Evolutionary conservation across 2,113 vertebrate genomes (phyloP).

Genomic region (Pogona vitticeps): DNA sequence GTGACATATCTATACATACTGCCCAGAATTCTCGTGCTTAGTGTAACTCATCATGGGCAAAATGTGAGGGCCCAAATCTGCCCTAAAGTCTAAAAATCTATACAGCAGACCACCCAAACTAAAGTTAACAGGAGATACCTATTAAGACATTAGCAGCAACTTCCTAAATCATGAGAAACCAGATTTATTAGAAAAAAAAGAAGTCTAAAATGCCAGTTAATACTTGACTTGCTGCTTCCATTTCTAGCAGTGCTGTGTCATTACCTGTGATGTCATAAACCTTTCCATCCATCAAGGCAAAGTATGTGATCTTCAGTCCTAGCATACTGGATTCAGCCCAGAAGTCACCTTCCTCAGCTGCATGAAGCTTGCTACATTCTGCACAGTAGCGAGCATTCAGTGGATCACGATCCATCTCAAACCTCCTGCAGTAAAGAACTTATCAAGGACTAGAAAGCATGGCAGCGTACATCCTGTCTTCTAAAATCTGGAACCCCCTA

Average conservation of each 20-base stretch:
- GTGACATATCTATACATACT: not conserved
- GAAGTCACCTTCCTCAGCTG: conserved; percentile 92
- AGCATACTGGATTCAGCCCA: conserved; percentile 97
- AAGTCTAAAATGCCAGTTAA: not conserved
- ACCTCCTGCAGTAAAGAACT: conserved; percentile 77
- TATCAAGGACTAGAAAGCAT: not conserved
- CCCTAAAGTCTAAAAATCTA: not conserved
- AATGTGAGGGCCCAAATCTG: not conserved
- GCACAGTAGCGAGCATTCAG: conserved; percentile 87
- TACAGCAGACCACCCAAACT: not conserved
- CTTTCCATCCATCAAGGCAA: conserved; percentile 92
- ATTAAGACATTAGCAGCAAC: not conserved
- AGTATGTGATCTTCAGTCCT: conserved; percentile 93
- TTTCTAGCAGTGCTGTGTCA: not conserved
- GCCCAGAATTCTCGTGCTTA: not conserved
- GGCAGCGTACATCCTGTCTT: not conserved
- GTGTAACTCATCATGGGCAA: not conserved
- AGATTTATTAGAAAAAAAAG: not conserved
- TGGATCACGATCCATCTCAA: conserved; percentile 92
- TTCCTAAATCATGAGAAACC: not conserved
- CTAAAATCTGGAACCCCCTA: not conserved
- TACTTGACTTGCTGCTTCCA: not conserved
- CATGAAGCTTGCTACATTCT: conserved; percentile 85
- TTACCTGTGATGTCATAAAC: conserved; percentile 94
- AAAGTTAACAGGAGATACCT: not conserved